Evolutionary conservation across 1,140 invertebrate genomes (phyloP).

Genomic region (Pogonus chalceus): DNA sequence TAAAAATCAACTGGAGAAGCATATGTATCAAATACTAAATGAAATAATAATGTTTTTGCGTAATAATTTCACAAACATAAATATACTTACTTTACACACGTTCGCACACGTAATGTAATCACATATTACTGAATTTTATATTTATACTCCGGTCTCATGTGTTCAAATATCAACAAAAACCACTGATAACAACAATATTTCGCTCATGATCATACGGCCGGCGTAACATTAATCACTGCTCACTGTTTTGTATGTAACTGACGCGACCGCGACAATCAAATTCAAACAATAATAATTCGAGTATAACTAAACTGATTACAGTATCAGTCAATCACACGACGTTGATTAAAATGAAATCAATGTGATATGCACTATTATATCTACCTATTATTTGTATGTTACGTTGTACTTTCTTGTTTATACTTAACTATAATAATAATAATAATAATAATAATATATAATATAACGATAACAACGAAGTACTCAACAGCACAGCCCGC

Average conservation of each 20-base stretch:
- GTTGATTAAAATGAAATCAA: background rate
- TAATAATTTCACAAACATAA: too few relatives aligned
- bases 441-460: background rate
- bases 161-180: conserved; percentile 1
- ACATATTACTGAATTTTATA: background rate
- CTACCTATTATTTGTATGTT: background rate
- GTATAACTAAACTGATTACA: background rate
- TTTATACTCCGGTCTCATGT: background rate
- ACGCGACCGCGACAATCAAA: background rate
- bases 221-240: background rate
- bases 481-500: background rate
- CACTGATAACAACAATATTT: conserved; percentile 6
- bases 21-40: too few relatives aligned
- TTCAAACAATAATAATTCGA: background rate
- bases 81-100: too few relatives aligned
- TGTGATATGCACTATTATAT: background rate
- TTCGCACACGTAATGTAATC: background rate
- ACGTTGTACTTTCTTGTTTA: background rate
- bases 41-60: too few relatives aligned
- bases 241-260: background rate
- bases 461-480: background rate
- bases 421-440: background rate
- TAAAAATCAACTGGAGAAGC: background rate
- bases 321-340: background rate
- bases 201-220: background rate